Evolutionary conservation across 2,797 vertebrate genomes (phyloP).

Genomic region (Triplophysa yarkandensis): DNA sequence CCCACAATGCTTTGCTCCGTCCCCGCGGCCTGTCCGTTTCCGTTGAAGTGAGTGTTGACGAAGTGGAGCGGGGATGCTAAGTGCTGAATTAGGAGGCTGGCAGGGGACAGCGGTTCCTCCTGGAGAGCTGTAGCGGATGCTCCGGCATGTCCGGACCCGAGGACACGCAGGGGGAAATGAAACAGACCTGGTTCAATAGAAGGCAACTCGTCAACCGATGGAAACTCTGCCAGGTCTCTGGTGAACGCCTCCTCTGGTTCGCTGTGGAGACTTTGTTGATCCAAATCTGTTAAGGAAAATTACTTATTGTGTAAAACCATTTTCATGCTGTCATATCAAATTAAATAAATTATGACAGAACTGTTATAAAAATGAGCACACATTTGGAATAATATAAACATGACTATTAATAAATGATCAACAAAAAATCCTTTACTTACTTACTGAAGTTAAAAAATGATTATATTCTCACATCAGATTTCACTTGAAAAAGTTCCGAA

Average conservation of each 20-base stretch:
- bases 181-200: constrained; percentile 75
- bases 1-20: constrained; percentile 56
- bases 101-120: constrained; percentile 65
- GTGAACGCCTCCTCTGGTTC: constrained; percentile 87
- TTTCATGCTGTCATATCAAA: too few relatives aligned
- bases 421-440: too few relatives aligned
- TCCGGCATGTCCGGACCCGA: constrained; percentile 10
- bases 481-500: too few relatives aligned
- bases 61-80: constrained; percentile 94
- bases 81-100: constrained; percentile 78
- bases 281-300: constrained; percentile 82
- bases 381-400: too few relatives aligned
- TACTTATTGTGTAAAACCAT: neutral
- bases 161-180: constrained; percentile 67
- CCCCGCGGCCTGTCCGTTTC: constrained; percentile 67
- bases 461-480: too few relatives aligned
- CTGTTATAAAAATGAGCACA: too few relatives aligned
- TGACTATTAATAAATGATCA: too few relatives aligned
- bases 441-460: too few relatives aligned
- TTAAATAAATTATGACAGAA: too few relatives aligned
- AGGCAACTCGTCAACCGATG: constrained; percentile 82
- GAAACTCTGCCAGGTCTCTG: constrained; percentile 85
- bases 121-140: constrained; percentile 35
- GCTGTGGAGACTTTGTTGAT: constrained; percentile 90
- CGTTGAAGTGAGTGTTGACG: constrained; percentile 98